Percentiles rank a stretch among this genome's conserved stretches.
phyloP scores from a whole-genome alignment of 2,797 vertebrate genomes.

The Erithacus rubecula region DNA sequence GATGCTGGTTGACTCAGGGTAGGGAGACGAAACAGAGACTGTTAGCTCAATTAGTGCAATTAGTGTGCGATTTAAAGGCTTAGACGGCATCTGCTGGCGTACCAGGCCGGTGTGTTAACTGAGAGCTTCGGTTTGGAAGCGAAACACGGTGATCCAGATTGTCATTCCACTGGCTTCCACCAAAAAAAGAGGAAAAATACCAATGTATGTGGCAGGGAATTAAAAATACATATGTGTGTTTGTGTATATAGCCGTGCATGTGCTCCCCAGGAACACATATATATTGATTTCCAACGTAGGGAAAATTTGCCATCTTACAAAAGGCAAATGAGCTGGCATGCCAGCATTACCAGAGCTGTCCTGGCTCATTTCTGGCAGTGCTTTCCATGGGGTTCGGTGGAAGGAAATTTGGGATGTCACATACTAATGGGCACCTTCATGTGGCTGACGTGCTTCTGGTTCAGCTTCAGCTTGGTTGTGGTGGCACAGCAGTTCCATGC shows the following conservation, averaged over 20 bases:
- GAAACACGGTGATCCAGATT: slow-evolving; percentile 23
- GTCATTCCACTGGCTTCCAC: neutral
- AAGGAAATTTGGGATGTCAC: neutral
- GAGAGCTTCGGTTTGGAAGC: slow-evolving; percentile 37
- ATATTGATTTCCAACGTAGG: neutral
- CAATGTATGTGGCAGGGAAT: neutral
- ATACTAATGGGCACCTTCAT: accelerated
- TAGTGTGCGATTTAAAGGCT: slow-evolving; percentile 80
- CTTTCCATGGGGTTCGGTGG: neutral
- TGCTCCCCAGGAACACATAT: neutral
- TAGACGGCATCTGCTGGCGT: slow-evolving; percentile 78
- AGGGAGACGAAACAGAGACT: slow-evolving; percentile 79
- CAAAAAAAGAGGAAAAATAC: neutral
- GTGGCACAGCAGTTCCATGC: neutral
- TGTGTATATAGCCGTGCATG: neutral
- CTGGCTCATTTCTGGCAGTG: neutral
- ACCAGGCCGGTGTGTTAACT: slow-evolving; percentile 54
- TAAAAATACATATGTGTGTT: neutral
- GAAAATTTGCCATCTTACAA: neutral
- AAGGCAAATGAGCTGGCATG: neutral
- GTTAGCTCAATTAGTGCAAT: slow-evolving; percentile 83
- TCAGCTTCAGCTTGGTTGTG: neutral
- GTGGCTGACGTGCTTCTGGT: neutral
- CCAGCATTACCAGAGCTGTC: neutral
- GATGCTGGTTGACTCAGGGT: slow-evolving; percentile 79